Conservation (phyloP, 1,140 invertebrate species). For the Drosophila grimshawi region DNA sequence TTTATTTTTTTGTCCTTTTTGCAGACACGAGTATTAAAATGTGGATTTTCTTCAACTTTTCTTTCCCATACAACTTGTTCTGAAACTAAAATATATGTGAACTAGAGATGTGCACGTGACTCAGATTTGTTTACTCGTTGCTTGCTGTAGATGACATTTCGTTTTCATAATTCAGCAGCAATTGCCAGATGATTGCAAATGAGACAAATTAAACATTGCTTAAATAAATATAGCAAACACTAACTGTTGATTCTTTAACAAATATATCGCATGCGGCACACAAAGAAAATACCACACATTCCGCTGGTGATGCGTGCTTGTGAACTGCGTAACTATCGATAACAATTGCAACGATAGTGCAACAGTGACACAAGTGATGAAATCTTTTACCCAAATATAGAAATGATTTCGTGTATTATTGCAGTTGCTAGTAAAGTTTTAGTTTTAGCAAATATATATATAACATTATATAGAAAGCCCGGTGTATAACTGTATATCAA, state of each 20-base stretch:
- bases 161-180: not conserved
- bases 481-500: conserved; percentile 28
- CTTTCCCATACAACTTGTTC: conserved; percentile 22
- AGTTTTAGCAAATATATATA: conserved; percentile 54
- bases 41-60: conserved; percentile 21
- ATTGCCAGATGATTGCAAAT: not conserved
- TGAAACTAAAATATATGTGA: conserved; percentile 38
- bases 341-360: conserved; percentile 7
- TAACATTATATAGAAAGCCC: conserved; percentile 68
- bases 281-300: conserved; percentile 12
- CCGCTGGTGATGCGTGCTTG: conserved; percentile 10
- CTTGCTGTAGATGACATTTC: not conserved
- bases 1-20: not conserved
- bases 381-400: not conserved
- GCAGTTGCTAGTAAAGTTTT: conserved; percentile 38
- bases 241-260: not conserved
- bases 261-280: not conserved
- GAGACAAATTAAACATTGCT: not conserved
- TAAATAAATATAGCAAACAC: not conserved
- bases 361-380: too few relatives aligned
- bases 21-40: too few relatives aligned
- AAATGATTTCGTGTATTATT: conserved; percentile 19
- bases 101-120: conserved; percentile 35
- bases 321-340: not conserved
- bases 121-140: conserved; percentile 14